These are phyloP conservation scores for Telenomus remus DNA, from an alignment of 1,140 invertebrate genomes.

Conservation along the genomic window DNA sequence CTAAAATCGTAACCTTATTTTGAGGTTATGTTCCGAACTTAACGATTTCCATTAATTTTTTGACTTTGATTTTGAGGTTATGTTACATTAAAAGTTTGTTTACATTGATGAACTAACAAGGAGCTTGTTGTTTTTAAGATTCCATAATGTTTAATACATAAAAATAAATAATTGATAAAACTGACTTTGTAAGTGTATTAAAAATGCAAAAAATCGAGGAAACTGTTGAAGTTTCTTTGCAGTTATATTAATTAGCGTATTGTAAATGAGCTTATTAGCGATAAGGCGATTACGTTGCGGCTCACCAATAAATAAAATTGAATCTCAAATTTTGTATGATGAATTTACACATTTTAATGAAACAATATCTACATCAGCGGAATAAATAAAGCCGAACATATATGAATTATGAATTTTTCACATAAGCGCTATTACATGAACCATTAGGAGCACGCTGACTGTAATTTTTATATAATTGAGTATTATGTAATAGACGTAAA, in stretches of 20 bases:
- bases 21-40: no score
- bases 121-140: no score
- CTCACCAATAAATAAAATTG: constrained; percentile 33
- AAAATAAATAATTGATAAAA: no score
- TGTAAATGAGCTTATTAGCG: not conserved
- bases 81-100: no score
- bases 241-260: not conserved
- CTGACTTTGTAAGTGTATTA: no score
- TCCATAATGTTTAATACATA: no score
- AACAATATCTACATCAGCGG: constrained; percentile 20
- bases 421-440: constrained; percentile 42
- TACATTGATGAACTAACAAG: no score
- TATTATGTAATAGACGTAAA: constrained; percentile 27
- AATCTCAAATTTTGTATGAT: constrained; percentile 15
- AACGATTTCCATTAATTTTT: no score
- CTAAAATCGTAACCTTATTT: no score
- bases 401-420: constrained; percentile 53
- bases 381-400: constrained; percentile 29
- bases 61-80: no score
- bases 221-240: not conserved
- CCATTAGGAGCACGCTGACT: constrained; percentile 31
- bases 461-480: constrained; percentile 46
- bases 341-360: constrained; percentile 26
- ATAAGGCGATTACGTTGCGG: constrained; percentile 2
- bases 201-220: no score